These are phyloP conservation scores for Hermodice carunculata DNA, from an alignment of 2,888 invertebrate genomes.

Conservation along the genomic window DNA sequence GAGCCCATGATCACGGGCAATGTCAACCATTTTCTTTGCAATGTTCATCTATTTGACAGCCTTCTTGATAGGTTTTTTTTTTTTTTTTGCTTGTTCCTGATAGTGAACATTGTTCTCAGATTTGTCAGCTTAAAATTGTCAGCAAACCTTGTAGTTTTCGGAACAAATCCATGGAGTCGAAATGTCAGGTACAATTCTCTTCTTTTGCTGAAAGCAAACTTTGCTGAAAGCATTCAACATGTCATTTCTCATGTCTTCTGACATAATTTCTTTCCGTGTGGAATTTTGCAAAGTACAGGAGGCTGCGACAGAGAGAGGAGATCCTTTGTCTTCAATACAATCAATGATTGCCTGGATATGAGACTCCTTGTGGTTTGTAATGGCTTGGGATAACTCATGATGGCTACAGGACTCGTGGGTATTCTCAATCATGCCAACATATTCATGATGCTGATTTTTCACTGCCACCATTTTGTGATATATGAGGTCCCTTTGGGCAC, in stretches of 20 bases:
- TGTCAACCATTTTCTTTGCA: constrained; percentile 3
- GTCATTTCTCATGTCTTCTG: constrained; percentile 7
- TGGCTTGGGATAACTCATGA: constrained; percentile 3
- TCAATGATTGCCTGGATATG: not conserved
- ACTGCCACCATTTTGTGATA: constrained; percentile 20
- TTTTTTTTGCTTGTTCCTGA: constrained; percentile 5
- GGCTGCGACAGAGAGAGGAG: constrained; percentile 2
- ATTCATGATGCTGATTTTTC: constrained; percentile 9
- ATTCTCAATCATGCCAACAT: constrained; percentile 2
- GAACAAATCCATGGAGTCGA: not conserved
- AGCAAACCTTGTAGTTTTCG: not conserved
- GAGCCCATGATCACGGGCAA: constrained; percentile 7
- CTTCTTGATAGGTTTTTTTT: constrained; percentile 5
- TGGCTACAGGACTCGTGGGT: constrained; percentile 6
- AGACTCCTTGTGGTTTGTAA: constrained; percentile 1
- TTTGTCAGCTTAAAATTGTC: constrained; percentile 5
- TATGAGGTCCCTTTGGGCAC: constrained; percentile 18
- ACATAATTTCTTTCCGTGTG: constrained; percentile 7
- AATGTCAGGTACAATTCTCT: constrained; percentile 3
- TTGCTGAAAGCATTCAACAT: constrained; percentile 3
- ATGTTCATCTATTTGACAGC: constrained; percentile 13
- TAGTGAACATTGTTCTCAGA: constrained; percentile 8
- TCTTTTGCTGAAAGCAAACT: too few relatives aligned
- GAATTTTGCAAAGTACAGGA: not conserved
- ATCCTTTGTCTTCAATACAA: constrained; percentile 12